Percentiles rank a stretch among this genome's conserved stretches.
phyloP scores from a whole-genome alignment of 64 coral and sea anemone species.

The Catalaphyllia jardinei region DNA sequence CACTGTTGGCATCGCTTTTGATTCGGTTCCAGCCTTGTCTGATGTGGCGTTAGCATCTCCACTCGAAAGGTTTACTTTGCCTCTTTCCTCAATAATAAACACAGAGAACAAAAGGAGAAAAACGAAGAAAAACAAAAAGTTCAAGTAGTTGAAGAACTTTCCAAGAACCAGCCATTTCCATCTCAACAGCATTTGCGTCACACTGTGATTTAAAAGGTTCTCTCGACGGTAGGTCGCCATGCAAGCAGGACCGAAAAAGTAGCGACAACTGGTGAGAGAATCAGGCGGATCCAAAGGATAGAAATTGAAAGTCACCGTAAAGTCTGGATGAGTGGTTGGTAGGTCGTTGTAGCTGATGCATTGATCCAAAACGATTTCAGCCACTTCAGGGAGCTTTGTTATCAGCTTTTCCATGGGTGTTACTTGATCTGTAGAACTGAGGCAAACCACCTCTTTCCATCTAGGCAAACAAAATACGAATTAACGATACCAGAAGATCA shows the following conservation, averaged over 20 bases:
- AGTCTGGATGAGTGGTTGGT: conserved; percentile 63
- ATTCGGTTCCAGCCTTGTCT: conserved; percentile 5
- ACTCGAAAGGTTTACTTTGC: conserved; percentile 41
- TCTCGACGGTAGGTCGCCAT: conserved; percentile 75
- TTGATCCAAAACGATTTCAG: conserved; percentile 65
- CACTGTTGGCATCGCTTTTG: background rate
- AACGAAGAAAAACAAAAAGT: conserved; percentile 44
- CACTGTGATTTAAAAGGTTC: conserved; percentile 65
- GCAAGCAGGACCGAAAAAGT: conserved; percentile 52
- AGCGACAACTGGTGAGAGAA: background rate
- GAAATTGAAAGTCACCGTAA: conserved; percentile 52
- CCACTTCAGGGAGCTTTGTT: conserved; percentile 70
- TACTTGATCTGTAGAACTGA: conserved; percentile 17
- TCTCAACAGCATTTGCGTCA: conserved; percentile 59
- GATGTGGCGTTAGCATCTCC: conserved; percentile 42
- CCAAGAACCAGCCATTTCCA: conserved; percentile 75
- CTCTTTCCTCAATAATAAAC: conserved; percentile 70
- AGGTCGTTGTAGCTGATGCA: conserved; percentile 31
- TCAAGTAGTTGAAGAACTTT: conserved; percentile 68
- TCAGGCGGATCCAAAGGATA: conserved; percentile 57
- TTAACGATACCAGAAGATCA: no score
- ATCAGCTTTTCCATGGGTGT: conserved; percentile 80
- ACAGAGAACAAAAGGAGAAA: conserved; percentile 68
- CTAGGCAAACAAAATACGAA: conserved; percentile 11
- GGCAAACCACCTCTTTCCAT: conserved; percentile 68